Percentiles rank a stretch among this genome's conserved stretches.
Conservation (phyloP, 1,140 invertebrate genomes). For the Neodiprion virginianus region DNA sequence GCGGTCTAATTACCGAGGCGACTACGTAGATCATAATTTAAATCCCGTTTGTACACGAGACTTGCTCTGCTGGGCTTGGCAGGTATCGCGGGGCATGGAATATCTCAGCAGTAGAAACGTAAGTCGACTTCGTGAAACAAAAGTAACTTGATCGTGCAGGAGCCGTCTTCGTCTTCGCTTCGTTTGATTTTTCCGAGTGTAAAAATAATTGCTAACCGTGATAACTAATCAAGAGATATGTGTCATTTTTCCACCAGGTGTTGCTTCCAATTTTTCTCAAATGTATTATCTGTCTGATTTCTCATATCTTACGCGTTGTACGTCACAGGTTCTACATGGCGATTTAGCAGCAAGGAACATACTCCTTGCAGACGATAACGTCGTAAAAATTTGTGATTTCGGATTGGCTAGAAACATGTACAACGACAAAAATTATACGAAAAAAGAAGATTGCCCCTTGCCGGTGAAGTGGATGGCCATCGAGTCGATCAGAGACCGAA, state of each 20-base stretch:
- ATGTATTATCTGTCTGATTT: too few species aligned
- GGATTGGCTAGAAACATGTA: conserved; percentile 94
- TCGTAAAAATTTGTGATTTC: conserved; percentile 96
- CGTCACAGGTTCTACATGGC: conserved; percentile 83
- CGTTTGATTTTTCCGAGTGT: too few species aligned
- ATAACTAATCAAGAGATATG: background rate
- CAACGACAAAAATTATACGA: conserved; percentile 91
- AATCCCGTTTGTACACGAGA: conserved; percentile 79
- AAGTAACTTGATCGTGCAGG: background rate
- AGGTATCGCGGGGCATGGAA: conserved; percentile 95
- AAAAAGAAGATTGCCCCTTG: conserved; percentile 81
- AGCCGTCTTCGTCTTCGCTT: background rate
- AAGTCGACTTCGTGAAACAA: conserved; percentile 24
- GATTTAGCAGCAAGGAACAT: conserved; percentile 97
- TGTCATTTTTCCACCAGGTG: conserved; percentile 3
- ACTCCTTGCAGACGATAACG: conserved; percentile 86
- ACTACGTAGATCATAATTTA: conserved; percentile 68
- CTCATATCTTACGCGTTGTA: background rate
- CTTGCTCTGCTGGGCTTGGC: conserved; percentile 90
- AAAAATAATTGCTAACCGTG: too few species aligned
- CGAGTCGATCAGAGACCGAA: conserved; percentile 79
- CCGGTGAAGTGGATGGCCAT: conserved; percentile 87
- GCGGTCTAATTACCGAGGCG: conserved; percentile 77
- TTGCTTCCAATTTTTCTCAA: background rate
- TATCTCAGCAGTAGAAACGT: conserved; percentile 89